These are phyloP conservation scores for Lithobius niger DNA, from an alignment of 1,140 invertebrate species.

Conservation along the genomic window DNA sequence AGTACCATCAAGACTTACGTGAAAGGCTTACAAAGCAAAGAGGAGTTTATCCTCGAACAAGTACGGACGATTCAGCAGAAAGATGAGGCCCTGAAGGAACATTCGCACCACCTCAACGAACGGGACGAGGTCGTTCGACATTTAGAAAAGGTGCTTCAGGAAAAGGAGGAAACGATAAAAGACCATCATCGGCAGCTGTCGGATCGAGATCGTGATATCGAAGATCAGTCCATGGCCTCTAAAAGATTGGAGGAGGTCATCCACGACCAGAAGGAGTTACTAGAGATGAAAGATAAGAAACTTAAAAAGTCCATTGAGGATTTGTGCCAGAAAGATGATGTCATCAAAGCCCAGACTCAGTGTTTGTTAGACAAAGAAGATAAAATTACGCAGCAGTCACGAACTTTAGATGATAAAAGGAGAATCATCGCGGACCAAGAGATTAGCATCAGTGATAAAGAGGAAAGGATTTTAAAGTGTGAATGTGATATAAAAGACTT, in stretches of 20 bases:
- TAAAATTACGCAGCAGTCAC: not conserved
- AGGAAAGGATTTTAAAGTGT: too few species aligned
- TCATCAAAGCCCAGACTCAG: conserved; percentile 3
- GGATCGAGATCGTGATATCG: not conserved
- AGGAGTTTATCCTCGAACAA: conserved; percentile 5
- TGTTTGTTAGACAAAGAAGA: conserved; percentile 4
- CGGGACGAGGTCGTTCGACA: not conserved
- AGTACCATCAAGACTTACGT: not conserved
- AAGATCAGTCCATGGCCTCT: not conserved
- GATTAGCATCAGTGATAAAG: too few species aligned
- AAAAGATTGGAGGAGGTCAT: not conserved
- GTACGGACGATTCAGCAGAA: conserved; percentile 5
- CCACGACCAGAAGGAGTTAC: not conserved
- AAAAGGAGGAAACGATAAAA: not conserved
- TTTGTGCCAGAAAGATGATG: not conserved
- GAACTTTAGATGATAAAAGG: not conserved
- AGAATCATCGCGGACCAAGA: not conserved
- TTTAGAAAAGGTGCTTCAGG: not conserved
- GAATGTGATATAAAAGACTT: too few species aligned
- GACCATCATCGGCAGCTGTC: not conserved
- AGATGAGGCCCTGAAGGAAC: not conserved
- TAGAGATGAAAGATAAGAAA: not conserved
- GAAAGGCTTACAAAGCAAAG: conserved; percentile 2
- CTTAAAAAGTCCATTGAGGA: not conserved
- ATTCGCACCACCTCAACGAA: not conserved